Base-by-base conservation (phyloP, 2,888 invertebrate genomes). In the Pachydiplax longipennis region DNA sequence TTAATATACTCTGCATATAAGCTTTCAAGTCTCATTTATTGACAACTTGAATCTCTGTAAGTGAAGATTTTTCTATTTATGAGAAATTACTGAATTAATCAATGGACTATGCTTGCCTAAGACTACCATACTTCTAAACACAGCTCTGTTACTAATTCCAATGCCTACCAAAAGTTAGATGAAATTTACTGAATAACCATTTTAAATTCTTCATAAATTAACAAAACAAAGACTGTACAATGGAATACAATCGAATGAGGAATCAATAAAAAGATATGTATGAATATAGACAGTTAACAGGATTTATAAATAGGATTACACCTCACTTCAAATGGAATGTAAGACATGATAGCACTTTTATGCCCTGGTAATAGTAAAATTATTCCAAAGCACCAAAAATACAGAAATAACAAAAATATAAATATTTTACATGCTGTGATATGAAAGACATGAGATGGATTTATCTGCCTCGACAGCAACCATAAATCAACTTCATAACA, bases 191-290 rank as follows among this genome's bases (percentile, higher is more conserved):
- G 37, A 87, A 65, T 87, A 87, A 87, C 87, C 37, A 61, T 61
- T 58, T 87, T n/a, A 61, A 87, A 87, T 37, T 87, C 87, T 87
- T 87, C 61, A 87, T 61, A 87, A 61, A 87, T 61, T 61, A 61
- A 87, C 37, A 37, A 87, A 58, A 61, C 58, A 87, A 61, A 87
- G 58, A 87, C 58, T 61, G 61, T 61, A 61, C 61, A 87, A 61
- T 61, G 37, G n/a, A 35, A 82, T 82, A 53, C 58, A 35, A 58
- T 58, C 35, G 53, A 87, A 87, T 61, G 58, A 58, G 61, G 87
- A 35, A 61, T 61, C 48, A 87, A 87, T 61, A 87, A 37, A 87
- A 61, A 37, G 35, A 81, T 40, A 37, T 58, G 87, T 61, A 61
- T 87, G 37, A n/a, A 87, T 48, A 83, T 18, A 53, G 53, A 53